These are phyloP conservation scores for Schizopygopsis pylzovi DNA, from an alignment of 2,797 vertebrate genomes.

Conservation along the genomic window DNA sequence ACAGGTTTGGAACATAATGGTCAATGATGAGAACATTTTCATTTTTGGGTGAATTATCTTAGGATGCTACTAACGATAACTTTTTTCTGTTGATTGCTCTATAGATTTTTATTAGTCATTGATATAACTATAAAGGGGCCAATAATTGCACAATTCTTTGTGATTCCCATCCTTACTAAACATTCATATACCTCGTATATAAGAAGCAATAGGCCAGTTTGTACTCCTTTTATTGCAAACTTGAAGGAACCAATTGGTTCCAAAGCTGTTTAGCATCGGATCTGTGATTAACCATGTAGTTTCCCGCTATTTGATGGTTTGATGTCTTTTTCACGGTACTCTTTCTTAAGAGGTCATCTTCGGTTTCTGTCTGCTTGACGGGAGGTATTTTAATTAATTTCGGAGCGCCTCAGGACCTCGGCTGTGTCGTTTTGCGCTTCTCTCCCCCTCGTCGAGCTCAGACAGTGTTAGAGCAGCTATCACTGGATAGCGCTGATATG, in stretches of 20 bases:
- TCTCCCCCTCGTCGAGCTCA: not conserved
- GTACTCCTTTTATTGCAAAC: not conserved
- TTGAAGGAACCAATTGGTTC: not conserved
- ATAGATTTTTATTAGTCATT: not conserved
- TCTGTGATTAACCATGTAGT: constrained; percentile 46
- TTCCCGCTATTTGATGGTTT: not conserved
- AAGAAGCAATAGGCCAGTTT: not conserved
- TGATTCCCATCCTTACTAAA: not conserved
- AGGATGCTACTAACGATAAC: not conserved
- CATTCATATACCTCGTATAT: not conserved
- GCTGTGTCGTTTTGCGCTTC: not conserved
- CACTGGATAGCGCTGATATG: not conserved
- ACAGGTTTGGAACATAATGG: not conserved
- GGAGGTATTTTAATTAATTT: constrained; percentile 15
- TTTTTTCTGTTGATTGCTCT: not conserved
- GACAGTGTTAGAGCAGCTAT: not conserved
- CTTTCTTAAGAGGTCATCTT: constrained; percentile 25
- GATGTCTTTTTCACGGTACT: not conserved
- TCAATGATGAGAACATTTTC: not conserved
- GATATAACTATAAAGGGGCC: not conserved
- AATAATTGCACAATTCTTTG: not conserved
- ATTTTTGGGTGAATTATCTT: not conserved
- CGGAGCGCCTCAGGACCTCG: not conserved
- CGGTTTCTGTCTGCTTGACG: not conserved
- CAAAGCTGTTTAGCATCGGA: constrained; percentile 11